Evolutionary conservation across 1,140 invertebrate genomes (phyloP).

Genomic region (Cephus cinctus): DNA sequence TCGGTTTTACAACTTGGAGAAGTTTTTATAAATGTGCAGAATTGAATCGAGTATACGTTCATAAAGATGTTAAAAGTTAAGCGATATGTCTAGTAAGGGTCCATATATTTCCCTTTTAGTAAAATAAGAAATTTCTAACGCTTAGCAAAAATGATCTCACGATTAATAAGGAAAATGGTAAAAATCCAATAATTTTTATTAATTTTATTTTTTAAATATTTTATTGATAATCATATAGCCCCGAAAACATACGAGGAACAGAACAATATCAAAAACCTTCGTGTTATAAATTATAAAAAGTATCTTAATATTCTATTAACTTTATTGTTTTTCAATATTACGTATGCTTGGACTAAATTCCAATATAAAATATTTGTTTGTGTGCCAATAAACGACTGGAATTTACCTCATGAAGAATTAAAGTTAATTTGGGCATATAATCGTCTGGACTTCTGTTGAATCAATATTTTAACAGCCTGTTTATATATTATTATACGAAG

Average conservation of each 20-base stretch:
- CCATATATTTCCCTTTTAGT: background rate
- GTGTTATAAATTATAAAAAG: background rate
- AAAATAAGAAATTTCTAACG: background rate
- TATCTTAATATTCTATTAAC: too few relatives aligned
- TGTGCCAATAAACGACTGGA: background rate
- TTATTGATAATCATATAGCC: slow-evolving; percentile 7
- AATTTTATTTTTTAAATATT: too few relatives aligned
- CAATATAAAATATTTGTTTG: background rate
- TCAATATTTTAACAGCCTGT: background rate
- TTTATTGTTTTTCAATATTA: too few relatives aligned
- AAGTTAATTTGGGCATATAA: background rate
- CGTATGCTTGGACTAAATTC: too few relatives aligned
- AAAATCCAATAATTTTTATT: too few relatives aligned
- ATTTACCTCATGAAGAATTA: background rate
- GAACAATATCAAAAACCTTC: background rate
- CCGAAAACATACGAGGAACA: too few relatives aligned
- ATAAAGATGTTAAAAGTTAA: background rate
- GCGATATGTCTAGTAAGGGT: background rate
- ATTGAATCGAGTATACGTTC: background rate
- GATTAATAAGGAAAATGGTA: too few relatives aligned
- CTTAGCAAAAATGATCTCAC: background rate
- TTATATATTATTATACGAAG: too few relatives aligned
- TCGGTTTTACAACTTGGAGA: background rate
- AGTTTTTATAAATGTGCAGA: background rate
- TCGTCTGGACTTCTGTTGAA: background rate